Percentiles rank a stretch among this genome's conserved stretches.
Evolutionary conservation across 2,888 invertebrate species (phyloP).

Genomic region (Gymnocheta viridis): DNA sequence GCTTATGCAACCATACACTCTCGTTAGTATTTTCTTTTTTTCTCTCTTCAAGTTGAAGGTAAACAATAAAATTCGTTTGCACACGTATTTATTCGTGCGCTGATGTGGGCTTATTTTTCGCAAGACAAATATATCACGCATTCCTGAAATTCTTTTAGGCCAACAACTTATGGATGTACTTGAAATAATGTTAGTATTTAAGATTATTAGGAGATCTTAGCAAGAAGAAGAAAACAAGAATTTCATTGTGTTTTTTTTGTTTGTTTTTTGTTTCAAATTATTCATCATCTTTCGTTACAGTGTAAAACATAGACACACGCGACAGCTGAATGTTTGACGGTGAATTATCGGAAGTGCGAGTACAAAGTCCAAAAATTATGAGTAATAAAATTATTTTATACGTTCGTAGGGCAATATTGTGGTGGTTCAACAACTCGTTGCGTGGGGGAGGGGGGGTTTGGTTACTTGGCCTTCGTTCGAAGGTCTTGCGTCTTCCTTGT

Average conservation of each 20-base stretch:
- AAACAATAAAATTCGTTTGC: conserved; percentile 2
- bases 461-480: too few relatives aligned
- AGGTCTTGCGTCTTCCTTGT: too few relatives aligned
- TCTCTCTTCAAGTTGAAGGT: conserved; percentile 44
- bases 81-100: not conserved
- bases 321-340: not conserved
- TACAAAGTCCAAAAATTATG: too few relatives aligned
- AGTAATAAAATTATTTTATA: too few relatives aligned
- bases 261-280: conserved; percentile 30
- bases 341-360: too few relatives aligned
- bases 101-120: not conserved
- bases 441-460: too few relatives aligned
- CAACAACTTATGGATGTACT: conserved; percentile 52
- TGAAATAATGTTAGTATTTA: conserved; percentile 51
- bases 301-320: not conserved
- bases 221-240: not conserved
- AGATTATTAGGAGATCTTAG: conserved; percentile 15
- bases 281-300: not conserved
- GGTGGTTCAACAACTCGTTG: too few relatives aligned
- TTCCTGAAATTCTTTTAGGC: conserved; percentile 57
- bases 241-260: not conserved
- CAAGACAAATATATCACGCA: conserved; percentile 21
- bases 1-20: not conserved
- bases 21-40: not conserved
- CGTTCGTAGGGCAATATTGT: too few relatives aligned